Evolutionary conservation across 2,888 invertebrate genomes (phyloP).

Genomic region (Meliscaeva auricollis): DNA sequence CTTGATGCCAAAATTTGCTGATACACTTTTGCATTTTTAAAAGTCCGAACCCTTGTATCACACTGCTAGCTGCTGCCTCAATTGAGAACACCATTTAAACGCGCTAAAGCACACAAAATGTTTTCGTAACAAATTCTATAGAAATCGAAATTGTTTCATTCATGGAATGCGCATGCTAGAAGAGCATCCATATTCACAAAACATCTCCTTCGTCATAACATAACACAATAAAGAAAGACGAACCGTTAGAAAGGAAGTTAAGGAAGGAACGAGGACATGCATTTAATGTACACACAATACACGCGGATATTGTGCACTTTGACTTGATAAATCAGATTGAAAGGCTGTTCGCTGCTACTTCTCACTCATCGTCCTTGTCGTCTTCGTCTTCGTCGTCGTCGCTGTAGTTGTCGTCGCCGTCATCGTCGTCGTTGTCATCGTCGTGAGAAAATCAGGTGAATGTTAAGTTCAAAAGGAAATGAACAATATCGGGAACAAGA

Average conservation of each 20-base stretch:
- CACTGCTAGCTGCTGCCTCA: neutral
- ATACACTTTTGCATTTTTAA: no score
- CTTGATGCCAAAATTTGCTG: no score
- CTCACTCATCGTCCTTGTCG: conserved; percentile 18
- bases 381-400: neutral
- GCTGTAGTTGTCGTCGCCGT: neutral
- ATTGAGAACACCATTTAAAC: conserved; percentile 53
- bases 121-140: conserved; percentile 27
- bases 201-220: conserved; percentile 30
- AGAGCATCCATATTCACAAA: conserved; percentile 46
- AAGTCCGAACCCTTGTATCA: conserved; percentile 15
- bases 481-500: conserved; percentile 61
- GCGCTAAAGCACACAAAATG: conserved; percentile 51
- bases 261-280: conserved; percentile 45
- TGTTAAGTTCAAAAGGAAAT: conserved; percentile 68
- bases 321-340: conserved; percentile 69
- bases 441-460: conserved; percentile 66
- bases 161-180: conserved; percentile 71
- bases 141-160: conserved; percentile 46
- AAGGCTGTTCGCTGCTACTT: conserved; percentile 58
- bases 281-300: conserved; percentile 64
- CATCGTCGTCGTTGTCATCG: neutral
- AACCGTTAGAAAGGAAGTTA: conserved; percentile 18
- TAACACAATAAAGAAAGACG: conserved; percentile 41
- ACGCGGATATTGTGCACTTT: conserved; percentile 67